Percentiles rank a stretch among this genome's conserved stretches.
These are phyloP conservation scores for Uropetala carovei DNA, from an alignment of 2,888 invertebrate genomes.

Conservation along the genomic window DNA sequence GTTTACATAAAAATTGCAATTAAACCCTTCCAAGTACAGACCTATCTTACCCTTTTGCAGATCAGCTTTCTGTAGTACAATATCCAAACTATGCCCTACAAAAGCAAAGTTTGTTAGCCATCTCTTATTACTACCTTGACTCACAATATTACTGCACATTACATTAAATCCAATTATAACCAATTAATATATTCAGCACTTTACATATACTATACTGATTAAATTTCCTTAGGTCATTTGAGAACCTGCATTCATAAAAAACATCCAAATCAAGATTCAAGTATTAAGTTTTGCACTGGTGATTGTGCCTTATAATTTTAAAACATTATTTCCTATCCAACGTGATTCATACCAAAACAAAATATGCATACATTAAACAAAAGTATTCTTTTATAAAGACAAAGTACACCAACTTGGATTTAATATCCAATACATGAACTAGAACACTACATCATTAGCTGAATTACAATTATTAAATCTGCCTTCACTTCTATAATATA, in stretches of 20 bases:
- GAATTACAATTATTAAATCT: slow-evolving; percentile 58
- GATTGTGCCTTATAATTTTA: slow-evolving; percentile 23
- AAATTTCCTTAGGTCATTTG: slow-evolving; percentile 39
- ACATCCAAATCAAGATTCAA: slow-evolving; percentile 42
- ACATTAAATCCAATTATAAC: slow-evolving; percentile 25
- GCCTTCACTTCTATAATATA: slow-evolving; percentile 47
- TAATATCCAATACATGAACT: slow-evolving; percentile 31
- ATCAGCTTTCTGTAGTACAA: slow-evolving; percentile 54
- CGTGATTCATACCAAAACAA: slow-evolving; percentile 55
- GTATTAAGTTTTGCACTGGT: slow-evolving; percentile 49
- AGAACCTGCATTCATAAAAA: slow-evolving; percentile 49
- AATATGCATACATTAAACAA: slow-evolving; percentile 41
- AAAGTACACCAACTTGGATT: slow-evolving; percentile 56
- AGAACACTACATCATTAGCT: slow-evolving; percentile 61
- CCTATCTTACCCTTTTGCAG: slow-evolving; percentile 56
- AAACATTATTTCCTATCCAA: slow-evolving; percentile 49
- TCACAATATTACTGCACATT: slow-evolving; percentile 52
- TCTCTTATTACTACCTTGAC: slow-evolving; percentile 32
- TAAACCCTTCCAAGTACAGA: slow-evolving; percentile 43
- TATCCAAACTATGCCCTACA: slow-evolving; percentile 60
- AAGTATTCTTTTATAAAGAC: slow-evolving; percentile 41
- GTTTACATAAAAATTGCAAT: slow-evolving; percentile 58
- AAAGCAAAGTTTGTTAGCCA: slow-evolving; percentile 61
- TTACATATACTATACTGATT: slow-evolving; percentile 30
- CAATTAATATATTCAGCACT: slow-evolving; percentile 40